Conservation (phyloP, 2,113 vertebrate genomes). For the Tamias sibiricus region DNA sequence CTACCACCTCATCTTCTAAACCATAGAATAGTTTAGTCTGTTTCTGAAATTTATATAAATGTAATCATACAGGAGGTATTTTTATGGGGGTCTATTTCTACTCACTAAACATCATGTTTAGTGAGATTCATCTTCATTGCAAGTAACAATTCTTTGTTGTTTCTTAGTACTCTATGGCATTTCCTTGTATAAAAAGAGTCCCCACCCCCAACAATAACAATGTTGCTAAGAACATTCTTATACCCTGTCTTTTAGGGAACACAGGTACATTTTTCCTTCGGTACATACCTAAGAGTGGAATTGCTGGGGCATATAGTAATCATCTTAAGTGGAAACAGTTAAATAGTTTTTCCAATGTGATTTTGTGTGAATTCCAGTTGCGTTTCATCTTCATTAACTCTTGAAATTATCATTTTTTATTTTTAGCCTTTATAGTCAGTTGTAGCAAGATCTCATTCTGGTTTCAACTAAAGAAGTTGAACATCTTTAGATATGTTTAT, state of each 20-base stretch:
- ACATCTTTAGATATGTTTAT: not conserved
- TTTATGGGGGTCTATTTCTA: not conserved
- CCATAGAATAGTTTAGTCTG: not conserved
- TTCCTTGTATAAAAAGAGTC: not conserved
- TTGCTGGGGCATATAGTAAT: not conserved
- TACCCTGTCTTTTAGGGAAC: not conserved
- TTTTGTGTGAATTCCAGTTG: not conserved
- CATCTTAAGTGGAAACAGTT: not conserved
- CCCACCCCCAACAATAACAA: not conserved
- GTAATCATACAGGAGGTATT: not conserved
- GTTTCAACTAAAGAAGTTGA: not conserved
- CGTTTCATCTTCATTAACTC: not conserved
- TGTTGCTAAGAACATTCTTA: not conserved
- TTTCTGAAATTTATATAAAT: not conserved
- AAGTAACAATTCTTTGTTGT: not conserved
- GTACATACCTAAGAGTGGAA: not conserved
- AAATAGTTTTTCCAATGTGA: not conserved
- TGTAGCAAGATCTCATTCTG: not conserved
- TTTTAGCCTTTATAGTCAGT: not conserved
- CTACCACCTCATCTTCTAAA: not conserved
- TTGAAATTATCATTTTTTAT: slow-evolving; percentile 12
- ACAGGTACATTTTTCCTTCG: not conserved
- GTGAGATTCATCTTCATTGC: not conserved
- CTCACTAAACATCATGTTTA: not conserved
- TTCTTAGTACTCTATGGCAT: not conserved